Percentiles rank a stretch among this genome's conserved stretches.
Evolutionary conservation across 2,113 vertebrate species (phyloP).

Genomic region (Corydoras maculifer): DNA sequence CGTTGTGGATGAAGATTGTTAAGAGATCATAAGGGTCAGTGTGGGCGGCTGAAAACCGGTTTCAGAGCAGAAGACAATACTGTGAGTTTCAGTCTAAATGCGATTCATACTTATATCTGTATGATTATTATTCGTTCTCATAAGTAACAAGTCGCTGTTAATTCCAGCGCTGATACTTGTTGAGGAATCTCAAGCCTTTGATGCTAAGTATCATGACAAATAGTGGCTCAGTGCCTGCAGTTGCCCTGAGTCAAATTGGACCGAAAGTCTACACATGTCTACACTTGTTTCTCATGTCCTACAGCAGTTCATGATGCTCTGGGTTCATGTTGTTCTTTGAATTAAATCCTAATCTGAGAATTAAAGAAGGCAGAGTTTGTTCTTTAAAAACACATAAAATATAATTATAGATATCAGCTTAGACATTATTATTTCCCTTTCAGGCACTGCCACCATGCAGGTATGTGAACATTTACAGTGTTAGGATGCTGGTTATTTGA

Average conservation of each 20-base stretch:
- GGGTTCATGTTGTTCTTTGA: constrained; percentile 21
- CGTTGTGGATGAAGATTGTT: neutral
- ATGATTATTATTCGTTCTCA: neutral
- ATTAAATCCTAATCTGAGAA: neutral
- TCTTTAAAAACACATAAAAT: neutral
- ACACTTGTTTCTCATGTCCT: constrained; percentile 31
- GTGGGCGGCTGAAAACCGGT: neutral
- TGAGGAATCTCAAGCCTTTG: constrained; percentile 20
- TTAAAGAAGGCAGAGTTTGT: neutral
- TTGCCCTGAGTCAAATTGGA: constrained; percentile 17
- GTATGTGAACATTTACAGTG: neutral
- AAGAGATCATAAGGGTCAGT: neutral
- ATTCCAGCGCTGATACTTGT: constrained; percentile 12
- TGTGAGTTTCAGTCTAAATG: neutral
- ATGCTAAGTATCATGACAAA: constrained; percentile 10
- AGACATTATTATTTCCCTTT: constrained; percentile 1
- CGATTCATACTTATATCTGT: neutral
- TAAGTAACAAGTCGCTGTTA: neutral
- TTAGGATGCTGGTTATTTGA: neutral
- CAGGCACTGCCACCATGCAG: neutral
- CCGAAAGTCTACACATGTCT: constrained; percentile 12
- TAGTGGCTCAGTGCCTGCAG: constrained; percentile 17
- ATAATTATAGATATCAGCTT: constrained; percentile 11
- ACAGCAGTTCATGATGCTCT: neutral
- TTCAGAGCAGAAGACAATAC: neutral